Conservation (phyloP, 2,113 vertebrate species). For the Micronycteris hirsuta region DNA sequence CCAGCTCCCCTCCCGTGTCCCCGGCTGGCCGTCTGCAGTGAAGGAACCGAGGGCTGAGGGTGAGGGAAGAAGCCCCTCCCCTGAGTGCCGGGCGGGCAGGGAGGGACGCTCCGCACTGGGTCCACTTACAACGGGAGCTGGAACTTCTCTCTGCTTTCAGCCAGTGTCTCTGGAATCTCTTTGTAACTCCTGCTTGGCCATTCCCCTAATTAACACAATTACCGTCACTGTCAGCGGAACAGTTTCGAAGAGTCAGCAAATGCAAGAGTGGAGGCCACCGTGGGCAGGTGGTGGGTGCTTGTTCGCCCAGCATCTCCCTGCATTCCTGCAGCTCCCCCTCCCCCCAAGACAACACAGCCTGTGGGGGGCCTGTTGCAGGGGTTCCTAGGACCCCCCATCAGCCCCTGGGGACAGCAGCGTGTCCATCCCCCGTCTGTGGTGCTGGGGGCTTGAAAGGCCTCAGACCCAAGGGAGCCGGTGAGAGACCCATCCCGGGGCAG, state of each 20-base stretch:
- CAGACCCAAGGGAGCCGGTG: too few relatives aligned
- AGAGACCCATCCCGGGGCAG: too few relatives aligned
- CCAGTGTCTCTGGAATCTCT: neutral
- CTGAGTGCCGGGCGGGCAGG: too few relatives aligned
- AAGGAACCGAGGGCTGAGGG: neutral
- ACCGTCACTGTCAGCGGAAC: neutral
- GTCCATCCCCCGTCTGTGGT: too few relatives aligned
- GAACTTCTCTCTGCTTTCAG: neutral
- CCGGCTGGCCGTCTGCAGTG: neutral
- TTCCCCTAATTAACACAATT: neutral
- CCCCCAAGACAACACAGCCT: too few relatives aligned
- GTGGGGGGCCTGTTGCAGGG: too few relatives aligned
- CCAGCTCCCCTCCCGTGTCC: neutral
- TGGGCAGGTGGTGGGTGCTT: neutral
- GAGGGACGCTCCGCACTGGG: neutral
- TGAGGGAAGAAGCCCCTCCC: neutral
- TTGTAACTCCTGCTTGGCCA: neutral
- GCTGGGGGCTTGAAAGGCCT: too few relatives aligned
- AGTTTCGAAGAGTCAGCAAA: neutral
- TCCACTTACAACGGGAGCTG: neutral
- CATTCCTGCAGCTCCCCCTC: neutral
- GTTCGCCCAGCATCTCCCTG: neutral
- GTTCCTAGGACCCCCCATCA: too few relatives aligned
- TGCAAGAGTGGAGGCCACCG: neutral
- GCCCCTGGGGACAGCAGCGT: too few relatives aligned